phyloP scores from a whole-genome alignment of 2,113 vertebrate genomes.

The Athene noctua region DNA sequence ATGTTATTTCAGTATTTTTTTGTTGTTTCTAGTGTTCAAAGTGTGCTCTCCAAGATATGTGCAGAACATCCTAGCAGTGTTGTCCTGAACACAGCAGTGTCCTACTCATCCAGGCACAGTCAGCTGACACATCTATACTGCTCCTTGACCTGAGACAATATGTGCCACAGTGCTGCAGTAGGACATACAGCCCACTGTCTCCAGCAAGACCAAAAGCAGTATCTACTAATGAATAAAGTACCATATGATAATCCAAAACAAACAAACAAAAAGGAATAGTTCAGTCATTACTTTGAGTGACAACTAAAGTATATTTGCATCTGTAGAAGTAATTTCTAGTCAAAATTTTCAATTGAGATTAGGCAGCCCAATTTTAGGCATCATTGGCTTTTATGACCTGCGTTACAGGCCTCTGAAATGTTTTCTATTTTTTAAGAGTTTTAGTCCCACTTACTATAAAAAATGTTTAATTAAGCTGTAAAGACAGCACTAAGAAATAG shows the following conservation, averaged over 20 bases:
- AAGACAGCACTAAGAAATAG: neutral
- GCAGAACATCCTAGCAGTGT: neutral
- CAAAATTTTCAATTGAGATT: neutral
- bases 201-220: neutral
- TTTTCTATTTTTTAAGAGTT: neutral
- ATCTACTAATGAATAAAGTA: neutral
- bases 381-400: neutral
- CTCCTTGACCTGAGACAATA: neutral
- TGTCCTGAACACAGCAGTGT: neutral
- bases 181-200: neutral
- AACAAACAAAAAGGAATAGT: neutral
- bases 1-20: neutral
- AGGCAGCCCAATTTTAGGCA: neutral
- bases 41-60: neutral
- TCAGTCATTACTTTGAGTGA: neutral
- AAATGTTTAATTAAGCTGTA: neutral
- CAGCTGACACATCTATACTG: neutral
- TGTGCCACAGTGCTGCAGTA: neutral
- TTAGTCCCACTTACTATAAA: neutral
- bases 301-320: neutral
- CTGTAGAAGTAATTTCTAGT: neutral
- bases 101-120: no score
- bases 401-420: neutral
- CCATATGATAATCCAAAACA: neutral
- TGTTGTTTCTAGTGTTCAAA: neutral